These are phyloP conservation scores for Peromyscus leucopus DNA, from an alignment of 2,113 vertebrate species.

Conservation along the genomic window DNA sequence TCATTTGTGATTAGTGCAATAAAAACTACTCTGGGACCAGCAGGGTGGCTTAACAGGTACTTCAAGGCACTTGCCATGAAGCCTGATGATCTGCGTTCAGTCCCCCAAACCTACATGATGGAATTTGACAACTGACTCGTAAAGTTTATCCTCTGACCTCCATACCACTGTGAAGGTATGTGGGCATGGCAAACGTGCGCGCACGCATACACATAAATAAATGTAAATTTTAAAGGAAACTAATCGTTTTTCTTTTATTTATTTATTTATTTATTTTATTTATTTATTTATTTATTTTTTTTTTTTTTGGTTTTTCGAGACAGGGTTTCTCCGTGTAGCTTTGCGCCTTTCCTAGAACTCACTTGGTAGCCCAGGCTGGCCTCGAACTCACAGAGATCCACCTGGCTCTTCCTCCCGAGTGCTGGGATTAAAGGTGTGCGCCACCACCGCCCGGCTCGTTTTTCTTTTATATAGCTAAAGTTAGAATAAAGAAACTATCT, in stretches of 20 bases:
- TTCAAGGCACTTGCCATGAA: not conserved
- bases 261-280: too few species aligned
- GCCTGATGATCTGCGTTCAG: not conserved
- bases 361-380: too few species aligned
- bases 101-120: not conserved
- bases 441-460: too few species aligned
- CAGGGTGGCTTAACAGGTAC: not conserved
- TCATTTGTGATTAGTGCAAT: constrained; percentile 49
- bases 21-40: not conserved
- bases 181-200: not conserved
- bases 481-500: constrained; percentile 36
- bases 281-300: too few species aligned
- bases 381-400: too few species aligned
- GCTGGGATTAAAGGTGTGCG: too few species aligned
- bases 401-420: too few species aligned
- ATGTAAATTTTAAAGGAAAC: not conserved
- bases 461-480: constrained; percentile 11
- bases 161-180: not conserved
- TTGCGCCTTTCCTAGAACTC: too few species aligned
- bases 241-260: not conserved
- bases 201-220: not conserved
- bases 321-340: too few species aligned
- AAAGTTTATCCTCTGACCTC: not conserved
- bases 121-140: not conserved
- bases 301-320: too few species aligned